These are phyloP conservation scores for Pseudococcus jackbeardsleyi DNA, from an alignment of 2,888 invertebrate species.

Conservation along the genomic window DNA sequence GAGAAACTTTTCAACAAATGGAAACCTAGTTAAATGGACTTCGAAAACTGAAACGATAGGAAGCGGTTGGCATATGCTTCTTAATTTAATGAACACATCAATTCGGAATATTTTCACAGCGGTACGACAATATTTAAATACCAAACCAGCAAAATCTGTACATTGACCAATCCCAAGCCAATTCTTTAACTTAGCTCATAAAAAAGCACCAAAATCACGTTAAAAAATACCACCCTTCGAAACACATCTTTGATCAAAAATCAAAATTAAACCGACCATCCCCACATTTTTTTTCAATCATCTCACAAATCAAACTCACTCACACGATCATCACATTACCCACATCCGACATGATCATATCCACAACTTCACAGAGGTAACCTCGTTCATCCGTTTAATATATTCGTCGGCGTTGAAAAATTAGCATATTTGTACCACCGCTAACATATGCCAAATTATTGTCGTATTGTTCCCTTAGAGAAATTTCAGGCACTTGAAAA, in stretches of 20 bases:
- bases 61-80: neutral
- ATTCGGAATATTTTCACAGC: constrained; percentile 30
- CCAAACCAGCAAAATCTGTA: neutral
- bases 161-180: neutral
- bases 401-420: constrained; percentile 18
- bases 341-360: neutral
- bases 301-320: no score
- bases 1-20: neutral
- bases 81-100: constrained; percentile 49
- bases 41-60: neutral
- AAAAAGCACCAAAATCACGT: neutral
- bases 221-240: neutral
- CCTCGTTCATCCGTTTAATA: constrained; percentile 15
- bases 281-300: neutral
- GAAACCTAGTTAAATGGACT: neutral
- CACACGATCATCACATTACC: neutral
- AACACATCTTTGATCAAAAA: neutral
- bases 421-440: constrained; percentile 34
- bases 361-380: neutral
- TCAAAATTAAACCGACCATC: neutral
- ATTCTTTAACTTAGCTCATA: neutral
- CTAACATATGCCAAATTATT: constrained; percentile 46
- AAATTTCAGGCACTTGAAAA: constrained; percentile 52
- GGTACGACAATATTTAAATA: neutral
- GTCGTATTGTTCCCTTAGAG: constrained; percentile 54